Base-by-base conservation (phyloP, 2,113 vertebrate species). In the Shinisaurus crocodilurus region DNA sequence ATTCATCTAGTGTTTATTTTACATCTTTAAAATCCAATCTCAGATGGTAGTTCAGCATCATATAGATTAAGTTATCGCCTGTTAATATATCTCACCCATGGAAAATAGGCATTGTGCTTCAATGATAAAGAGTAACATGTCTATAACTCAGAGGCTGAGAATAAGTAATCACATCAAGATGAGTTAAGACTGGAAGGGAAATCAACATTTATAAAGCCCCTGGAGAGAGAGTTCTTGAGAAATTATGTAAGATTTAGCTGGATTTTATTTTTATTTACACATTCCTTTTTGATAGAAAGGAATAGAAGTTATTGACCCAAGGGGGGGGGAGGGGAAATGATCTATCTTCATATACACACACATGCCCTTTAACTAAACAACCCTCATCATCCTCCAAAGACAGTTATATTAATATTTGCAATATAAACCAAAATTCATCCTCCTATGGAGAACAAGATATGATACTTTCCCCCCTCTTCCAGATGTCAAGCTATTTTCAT, bases 111-210 rank as follows among this genome's bases (percentile, higher is more conserved):
- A 3, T 5, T 80, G 75, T 67, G 54, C 27, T 89, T 75, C 67
- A 89, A 77, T 45, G 57, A 89, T 75, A 88, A 87, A 92, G 74
- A 57, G 72, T 0, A 0, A 76, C 54, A 90, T 50, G 79, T 65
- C 82, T 86, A 40, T 40, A 81, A 92, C 87, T 70, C 34, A 1
- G 80, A 87, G 92, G 70, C 50, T 90, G 81, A 89, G 67, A 94
- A 82, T 90, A 90, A 94, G 81, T 50, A 91, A 89, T 90, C 89
- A 63, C 45, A 85, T 77, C 72, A 92, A 79, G 70, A 88, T 1
- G 0, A 91, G 69, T 81, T 88, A 90, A 91, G 67, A 27, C 5
- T 54, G 67, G 75, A 40, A 89, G 84, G 69, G 48, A 82, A 94
- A 93, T 83, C 63, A 69, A 91, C 74, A 83, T 91, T 91, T 70